These are phyloP conservation scores for Buteo buteo DNA, from an alignment of 2,113 vertebrate genomes.

Conservation along the genomic window DNA sequence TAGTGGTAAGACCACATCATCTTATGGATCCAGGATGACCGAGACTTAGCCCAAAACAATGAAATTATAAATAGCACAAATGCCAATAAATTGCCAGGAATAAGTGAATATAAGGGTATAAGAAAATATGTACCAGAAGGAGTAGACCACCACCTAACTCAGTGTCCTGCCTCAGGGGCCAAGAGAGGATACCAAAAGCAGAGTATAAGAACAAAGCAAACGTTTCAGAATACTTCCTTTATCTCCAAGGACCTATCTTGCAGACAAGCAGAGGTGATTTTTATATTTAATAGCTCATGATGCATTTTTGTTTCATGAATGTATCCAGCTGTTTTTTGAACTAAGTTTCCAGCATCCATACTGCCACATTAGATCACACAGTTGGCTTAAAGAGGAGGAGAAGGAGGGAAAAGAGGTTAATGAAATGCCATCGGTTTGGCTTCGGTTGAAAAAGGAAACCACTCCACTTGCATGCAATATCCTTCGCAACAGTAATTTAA, in stretches of 20 bases:
- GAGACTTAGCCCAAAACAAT: neutral
- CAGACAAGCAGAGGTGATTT: neutral
- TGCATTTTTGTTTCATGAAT: neutral
- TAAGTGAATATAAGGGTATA: neutral
- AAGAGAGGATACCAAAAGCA: neutral
- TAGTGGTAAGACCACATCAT: neutral
- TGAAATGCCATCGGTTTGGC: neutral
- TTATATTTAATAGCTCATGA: neutral
- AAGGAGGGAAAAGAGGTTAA: neutral
- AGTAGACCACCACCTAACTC: neutral
- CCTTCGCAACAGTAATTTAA: slow-evolving; percentile 13
- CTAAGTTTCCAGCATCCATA: neutral
- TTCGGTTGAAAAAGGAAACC: slow-evolving; percentile 52
- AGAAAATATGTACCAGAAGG: neutral
- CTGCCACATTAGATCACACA: neutral
- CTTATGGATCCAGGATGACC: neutral
- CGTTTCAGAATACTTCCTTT: neutral
- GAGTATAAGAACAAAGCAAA: neutral
- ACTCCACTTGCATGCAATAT: slow-evolving; percentile 22
- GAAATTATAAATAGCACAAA: neutral
- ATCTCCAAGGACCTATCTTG: neutral
- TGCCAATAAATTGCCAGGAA: neutral
- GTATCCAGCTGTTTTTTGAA: neutral
- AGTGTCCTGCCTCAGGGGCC: neutral
- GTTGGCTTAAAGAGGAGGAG: neutral